Conservation (phyloP, 2,888 invertebrate genomes). For the Cataglyphis livida region DNA sequence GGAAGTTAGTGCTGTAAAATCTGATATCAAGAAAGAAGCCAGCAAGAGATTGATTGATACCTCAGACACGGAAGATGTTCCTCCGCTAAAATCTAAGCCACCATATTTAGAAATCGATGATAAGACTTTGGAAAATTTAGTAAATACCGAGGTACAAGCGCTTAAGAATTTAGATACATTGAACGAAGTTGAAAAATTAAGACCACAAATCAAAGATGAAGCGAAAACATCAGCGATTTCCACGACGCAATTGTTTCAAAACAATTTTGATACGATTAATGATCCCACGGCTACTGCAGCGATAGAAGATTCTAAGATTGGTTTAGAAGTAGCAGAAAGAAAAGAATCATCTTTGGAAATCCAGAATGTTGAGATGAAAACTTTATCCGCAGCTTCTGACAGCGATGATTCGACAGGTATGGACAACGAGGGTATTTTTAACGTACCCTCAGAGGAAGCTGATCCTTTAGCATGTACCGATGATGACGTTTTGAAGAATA, state of each 20-base stretch:
- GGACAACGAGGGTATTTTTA: slow-evolving; percentile 75
- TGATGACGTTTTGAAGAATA: slow-evolving; percentile 56
- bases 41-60: slow-evolving; percentile 71
- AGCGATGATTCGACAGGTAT: slow-evolving; percentile 78
- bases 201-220: slow-evolving; percentile 27
- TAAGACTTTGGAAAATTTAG: slow-evolving; percentile 46
- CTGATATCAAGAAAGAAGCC: slow-evolving; percentile 74
- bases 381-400: slow-evolving; percentile 68
- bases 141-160: slow-evolving; percentile 37
- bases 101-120: slow-evolving; percentile 62
- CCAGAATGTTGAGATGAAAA: slow-evolving; percentile 73
- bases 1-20: slow-evolving; percentile 51
- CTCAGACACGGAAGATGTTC: slow-evolving; percentile 73
- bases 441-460: slow-evolving; percentile 72
- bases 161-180: slow-evolving; percentile 39
- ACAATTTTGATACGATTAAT: slow-evolving; percentile 34
- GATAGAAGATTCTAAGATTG: slow-evolving; percentile 22
- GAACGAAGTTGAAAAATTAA: slow-evolving; percentile 18
- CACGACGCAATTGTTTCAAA: slow-evolving; percentile 34
- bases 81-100: slow-evolving; percentile 76
- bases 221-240: slow-evolving; percentile 5
- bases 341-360: slow-evolving; percentile 67
- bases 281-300: not conserved
- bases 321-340: slow-evolving; percentile 46
- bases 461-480: slow-evolving; percentile 84